Evolutionary conservation across 1,140 invertebrate genomes (phyloP), one percentile per base, ranked within the genome.

Genomic region (Varroa destructor): DNA sequence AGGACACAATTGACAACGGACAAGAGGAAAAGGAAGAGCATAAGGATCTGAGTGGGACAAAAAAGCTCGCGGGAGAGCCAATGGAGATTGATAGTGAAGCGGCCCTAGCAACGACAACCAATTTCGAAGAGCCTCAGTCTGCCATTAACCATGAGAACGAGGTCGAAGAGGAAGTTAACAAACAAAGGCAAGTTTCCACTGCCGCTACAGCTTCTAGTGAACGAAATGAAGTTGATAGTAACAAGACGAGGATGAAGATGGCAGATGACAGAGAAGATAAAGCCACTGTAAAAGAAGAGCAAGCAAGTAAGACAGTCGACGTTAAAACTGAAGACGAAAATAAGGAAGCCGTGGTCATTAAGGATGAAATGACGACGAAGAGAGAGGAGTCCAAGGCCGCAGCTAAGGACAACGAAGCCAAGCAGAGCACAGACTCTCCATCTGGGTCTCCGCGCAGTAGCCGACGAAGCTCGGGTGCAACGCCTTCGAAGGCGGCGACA

Each of bases 361-460:
- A 51, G 4, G 46, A 51, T 8, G 8, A 3, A 8, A 51, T 8
- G 46, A 51, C 3, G 8, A 51, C 8, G 46, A 8, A 51, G 46
- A 8, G 8, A 3, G 46, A 51, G 3, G 46, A 51, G 46, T 51
- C 46, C 46, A 51, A 51, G 46, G 46, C 3, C 3, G 46, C 46
- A 8, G 46, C 46, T 5, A 51, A 51, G 46, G 46, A 51, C 46
- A 51, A 8, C 46, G 46, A 51, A 51, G 46, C 46, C 46, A 51
- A 51, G 46, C 61, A 67, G 40, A 67, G 61, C 61, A 58, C 57
- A 42, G 57, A 58, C 57, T 43, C 40, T 67, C 61, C 61, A 67
- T 67, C 61, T 67, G 40, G 46, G 61, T 67, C 61, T 67, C 61
- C 61, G 40, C 61, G 61, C 61, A 46, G 46, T 40, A 67, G 61